Percentiles rank a stretch among this genome's conserved stretches.
Evolutionary conservation across 2,113 vertebrate species (phyloP).

Genomic region (Cynoglossus semilaevis): DNA sequence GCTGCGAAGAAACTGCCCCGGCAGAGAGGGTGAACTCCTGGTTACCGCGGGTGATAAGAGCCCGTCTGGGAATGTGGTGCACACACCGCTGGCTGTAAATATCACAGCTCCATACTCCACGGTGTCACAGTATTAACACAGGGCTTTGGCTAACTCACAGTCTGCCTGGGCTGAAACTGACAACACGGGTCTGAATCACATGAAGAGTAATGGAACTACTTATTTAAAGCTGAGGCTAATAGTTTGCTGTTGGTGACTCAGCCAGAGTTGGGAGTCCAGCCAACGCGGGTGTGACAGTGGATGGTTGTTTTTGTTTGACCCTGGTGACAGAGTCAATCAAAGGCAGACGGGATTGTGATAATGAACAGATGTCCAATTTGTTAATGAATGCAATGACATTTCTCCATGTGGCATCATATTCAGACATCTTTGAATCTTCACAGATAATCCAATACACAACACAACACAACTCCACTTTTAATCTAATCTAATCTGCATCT

Average conservation of each 20-base stretch:
- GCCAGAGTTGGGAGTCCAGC: too few relatives aligned
- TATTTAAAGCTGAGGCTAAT: conserved; percentile 2
- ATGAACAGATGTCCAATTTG: too few relatives aligned
- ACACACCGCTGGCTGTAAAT: conserved; percentile 28
- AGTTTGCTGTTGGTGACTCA: too few relatives aligned
- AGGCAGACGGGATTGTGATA: too few relatives aligned
- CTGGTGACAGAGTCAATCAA: too few relatives aligned
- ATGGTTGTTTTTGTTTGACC: too few relatives aligned
- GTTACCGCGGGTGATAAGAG: conserved; percentile 39
- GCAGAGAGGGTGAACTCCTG: conserved; percentile 23
- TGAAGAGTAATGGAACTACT: background rate
- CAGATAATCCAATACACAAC: too few relatives aligned
- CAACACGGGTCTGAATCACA: background rate
- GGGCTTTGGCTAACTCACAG: conserved; percentile 1
- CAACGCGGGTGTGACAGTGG: too few relatives aligned
- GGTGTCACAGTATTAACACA: background rate
- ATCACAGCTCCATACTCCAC: conserved; percentile 12
- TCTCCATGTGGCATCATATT: too few relatives aligned
- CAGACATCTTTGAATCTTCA: too few relatives aligned
- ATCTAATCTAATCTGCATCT: too few relatives aligned
- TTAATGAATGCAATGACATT: background rate
- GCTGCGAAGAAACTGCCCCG: conserved; percentile 14
- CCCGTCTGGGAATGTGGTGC: conserved; percentile 54
- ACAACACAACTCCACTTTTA: too few relatives aligned
- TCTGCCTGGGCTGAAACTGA: background rate